A percentile compares a stretch with the other conserved stretches of the same genome.
Evolutionary conservation across 2,797 vertebrate species (phyloP).

Genomic region (Oreortyx pictus): DNA sequence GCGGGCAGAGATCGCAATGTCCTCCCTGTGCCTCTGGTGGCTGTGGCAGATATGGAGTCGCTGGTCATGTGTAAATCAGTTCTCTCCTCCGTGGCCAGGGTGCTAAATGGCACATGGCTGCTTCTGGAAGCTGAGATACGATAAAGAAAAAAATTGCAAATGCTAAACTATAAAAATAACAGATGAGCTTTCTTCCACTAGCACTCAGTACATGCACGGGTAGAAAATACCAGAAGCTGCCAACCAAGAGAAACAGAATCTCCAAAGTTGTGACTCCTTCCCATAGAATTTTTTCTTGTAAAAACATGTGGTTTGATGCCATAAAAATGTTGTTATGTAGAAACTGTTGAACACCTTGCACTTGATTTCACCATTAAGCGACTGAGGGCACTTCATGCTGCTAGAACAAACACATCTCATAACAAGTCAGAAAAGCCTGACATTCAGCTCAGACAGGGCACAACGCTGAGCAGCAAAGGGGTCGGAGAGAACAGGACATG

Average conservation of each 20-base stretch:
- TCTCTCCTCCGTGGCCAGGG: conserved; percentile 52
- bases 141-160: conserved; percentile 24
- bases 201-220: not conserved
- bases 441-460: not conserved
- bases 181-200: not conserved
- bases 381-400: not conserved
- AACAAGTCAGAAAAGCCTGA: not conserved
- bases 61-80: conserved; percentile 44
- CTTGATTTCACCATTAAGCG: conserved; percentile 38
- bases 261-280: not conserved
- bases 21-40: conserved; percentile 82
- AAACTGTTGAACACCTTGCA: not conserved
- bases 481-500: not conserved
- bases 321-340: not conserved
- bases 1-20: conserved; percentile 83
- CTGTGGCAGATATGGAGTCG: conserved; percentile 78
- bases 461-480: not conserved
- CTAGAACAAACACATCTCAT: not conserved
- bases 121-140: conserved; percentile 62
- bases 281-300: not conserved
- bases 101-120: not conserved
- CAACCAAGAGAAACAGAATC: not conserved
- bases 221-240: not conserved
- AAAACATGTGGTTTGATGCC: not conserved
- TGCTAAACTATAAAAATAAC: not conserved